Evolutionary conservation across 1,140 invertebrate species (phyloP).

Genomic region (Sitobion miscanthi): DNA sequence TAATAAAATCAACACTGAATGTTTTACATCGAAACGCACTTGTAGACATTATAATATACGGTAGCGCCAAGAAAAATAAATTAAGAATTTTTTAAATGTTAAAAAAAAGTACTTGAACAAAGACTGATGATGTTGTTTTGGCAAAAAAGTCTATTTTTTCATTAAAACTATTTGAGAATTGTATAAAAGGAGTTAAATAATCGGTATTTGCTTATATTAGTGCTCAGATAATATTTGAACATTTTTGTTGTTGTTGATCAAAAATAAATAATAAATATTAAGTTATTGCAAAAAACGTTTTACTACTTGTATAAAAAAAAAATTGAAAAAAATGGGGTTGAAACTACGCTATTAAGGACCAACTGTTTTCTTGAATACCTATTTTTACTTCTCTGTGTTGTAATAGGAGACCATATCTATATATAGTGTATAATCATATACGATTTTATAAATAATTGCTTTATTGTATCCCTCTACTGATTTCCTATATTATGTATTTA

Average conservation of each 20-base stretch:
- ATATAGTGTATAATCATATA: constrained; percentile 48
- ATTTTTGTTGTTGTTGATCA: constrained; percentile 55
- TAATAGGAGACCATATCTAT: constrained; percentile 56
- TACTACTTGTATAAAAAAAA: constrained; percentile 53
- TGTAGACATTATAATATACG: constrained; percentile 47
- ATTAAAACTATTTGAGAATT: constrained; percentile 57
- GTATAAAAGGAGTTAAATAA: constrained; percentile 57
- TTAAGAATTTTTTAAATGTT: constrained; percentile 56
- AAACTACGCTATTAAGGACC: constrained; percentile 55
- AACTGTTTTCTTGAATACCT: constrained; percentile 56
- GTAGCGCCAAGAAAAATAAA: constrained; percentile 56
- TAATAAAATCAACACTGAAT: constrained; percentile 26
- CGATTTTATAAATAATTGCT: constrained; percentile 42
- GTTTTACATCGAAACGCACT: constrained; percentile 43
- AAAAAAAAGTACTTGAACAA: constrained; percentile 57
- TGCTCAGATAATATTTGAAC: constrained; percentile 57
- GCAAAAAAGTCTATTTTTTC: constrained; percentile 57
- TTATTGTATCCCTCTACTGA: constrained; percentile 26
- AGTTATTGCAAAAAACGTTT: constrained; percentile 55
- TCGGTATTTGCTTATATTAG: constrained; percentile 57
- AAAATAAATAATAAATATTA: constrained; percentile 54
- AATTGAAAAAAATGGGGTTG: constrained; percentile 46
- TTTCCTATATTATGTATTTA: constrained; percentile 23
- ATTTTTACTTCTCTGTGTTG: constrained; percentile 56
- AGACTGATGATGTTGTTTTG: constrained; percentile 57